Evolutionary conservation across 2,113 vertebrate genomes (phyloP), one percentile per base, ranked within the genome.

Genomic region (Burhinus oedicnemus): DNA sequence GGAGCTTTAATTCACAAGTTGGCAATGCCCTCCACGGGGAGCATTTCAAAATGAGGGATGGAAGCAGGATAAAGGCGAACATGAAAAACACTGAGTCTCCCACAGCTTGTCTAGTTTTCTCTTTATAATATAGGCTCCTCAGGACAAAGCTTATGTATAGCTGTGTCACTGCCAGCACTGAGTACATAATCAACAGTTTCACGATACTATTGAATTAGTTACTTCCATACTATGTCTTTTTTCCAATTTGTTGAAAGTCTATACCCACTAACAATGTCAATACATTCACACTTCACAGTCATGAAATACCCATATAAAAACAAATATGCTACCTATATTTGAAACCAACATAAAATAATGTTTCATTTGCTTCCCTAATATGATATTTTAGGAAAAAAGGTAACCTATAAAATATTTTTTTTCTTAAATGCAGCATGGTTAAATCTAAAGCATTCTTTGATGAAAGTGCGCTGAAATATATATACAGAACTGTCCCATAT

Each of bases 1-100:
- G 45, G 58, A 90, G 88, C 75, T 88, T 85, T 92, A 94, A 86
- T 77, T 96, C 90, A 93, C 80, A 92, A 83, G 29, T 81, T 93
- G n/a, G 64, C 86, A 88, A 92, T 90, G 55, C 8, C 12, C 30
- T 93, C 80, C 72, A 55, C 0, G 0, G 83, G 88, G 64, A 94
- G 36, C 42, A 81, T 75, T 96, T 92, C 51, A 94, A 89, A 92
- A 87, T 38, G 77, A 90, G 34, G 42, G 29, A 75, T 78, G 64
- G 84, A 87, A 89, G 54, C 22, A 83, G 84, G 44, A 83, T 94
- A 83, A 94, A 94, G 74, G 57, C 3, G 6, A 84, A 87, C 36
- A 96, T 89, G 74, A 83, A 93, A 96, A 95, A 90, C 76, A 69
- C 15, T 12, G 13, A 68, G 29, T 58, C 45, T 86, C 34, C 32